Conservation (phyloP, 2,113 vertebrate species). For the Lethenteron camtschaticum region DNA sequence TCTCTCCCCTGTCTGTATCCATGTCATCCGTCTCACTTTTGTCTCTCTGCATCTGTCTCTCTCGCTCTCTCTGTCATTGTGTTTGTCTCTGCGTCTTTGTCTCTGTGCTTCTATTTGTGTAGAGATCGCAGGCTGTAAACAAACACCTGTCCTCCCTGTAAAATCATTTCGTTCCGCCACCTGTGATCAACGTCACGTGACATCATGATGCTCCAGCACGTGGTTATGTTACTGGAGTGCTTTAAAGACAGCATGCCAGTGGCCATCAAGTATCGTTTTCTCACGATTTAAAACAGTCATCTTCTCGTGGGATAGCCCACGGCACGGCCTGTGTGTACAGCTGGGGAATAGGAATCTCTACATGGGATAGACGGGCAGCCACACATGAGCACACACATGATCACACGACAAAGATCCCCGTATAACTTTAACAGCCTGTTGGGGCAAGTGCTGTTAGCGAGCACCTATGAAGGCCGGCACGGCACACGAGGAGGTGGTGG, state of each 20-base stretch:
- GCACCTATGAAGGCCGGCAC: too few species aligned
- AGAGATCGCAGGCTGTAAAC: neutral
- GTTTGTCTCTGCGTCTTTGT: neutral
- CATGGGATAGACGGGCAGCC: too few species aligned
- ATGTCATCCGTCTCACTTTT: neutral
- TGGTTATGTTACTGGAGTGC: neutral
- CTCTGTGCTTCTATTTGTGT: neutral
- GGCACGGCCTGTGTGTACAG: too few species aligned
- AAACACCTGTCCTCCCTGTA: neutral
- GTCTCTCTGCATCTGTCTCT: neutral
- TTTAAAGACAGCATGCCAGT: neutral
- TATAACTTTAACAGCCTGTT: too few species aligned
- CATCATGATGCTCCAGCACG: neutral
- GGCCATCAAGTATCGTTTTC: too few species aligned
- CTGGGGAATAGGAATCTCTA: too few species aligned
- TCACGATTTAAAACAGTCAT: too few species aligned
- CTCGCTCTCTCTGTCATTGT: slow-evolving; percentile 2
- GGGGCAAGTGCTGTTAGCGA: too few species aligned
- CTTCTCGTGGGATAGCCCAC: too few species aligned
- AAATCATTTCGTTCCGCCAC: neutral
- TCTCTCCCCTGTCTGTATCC: neutral
- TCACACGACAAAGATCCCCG: too few species aligned
- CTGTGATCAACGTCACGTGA: neutral
- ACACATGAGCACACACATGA: too few species aligned
- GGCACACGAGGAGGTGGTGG: too few species aligned